Evolutionary conservation across 2,113 vertebrate species (phyloP).

Genomic region (Neotoma lepida): DNA sequence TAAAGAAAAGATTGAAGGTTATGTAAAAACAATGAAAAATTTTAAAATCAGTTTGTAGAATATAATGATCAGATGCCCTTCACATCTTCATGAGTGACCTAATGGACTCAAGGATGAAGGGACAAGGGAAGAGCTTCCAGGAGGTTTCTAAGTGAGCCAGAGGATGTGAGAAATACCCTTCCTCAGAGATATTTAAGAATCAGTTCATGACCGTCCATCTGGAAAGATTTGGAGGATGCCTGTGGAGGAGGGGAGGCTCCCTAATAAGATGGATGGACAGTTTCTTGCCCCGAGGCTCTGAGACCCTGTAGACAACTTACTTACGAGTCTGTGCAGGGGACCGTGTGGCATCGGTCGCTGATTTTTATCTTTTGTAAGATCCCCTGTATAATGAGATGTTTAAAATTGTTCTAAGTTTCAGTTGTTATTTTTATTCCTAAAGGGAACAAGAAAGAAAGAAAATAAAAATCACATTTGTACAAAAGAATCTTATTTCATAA

Average conservation of each 20-base stretch:
- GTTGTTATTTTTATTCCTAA: slow-evolving; percentile 81
- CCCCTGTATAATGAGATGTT: slow-evolving; percentile 78
- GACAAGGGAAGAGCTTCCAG: slow-evolving; percentile 37
- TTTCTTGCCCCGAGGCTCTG: slow-evolving; percentile 61
- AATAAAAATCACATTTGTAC: slow-evolving; percentile 80
- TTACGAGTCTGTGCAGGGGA: slow-evolving; percentile 53
- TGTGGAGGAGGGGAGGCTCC: background rate
- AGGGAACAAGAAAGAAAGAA: slow-evolving; percentile 79
- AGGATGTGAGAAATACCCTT: slow-evolving; percentile 58
- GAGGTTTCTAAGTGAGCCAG: slow-evolving; percentile 57
- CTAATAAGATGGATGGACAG: slow-evolving; percentile 38
- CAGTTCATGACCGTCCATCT: slow-evolving; percentile 58
- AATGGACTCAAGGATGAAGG: background rate
- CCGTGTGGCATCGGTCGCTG: slow-evolving; percentile 49
- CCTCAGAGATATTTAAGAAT: slow-evolving; percentile 62
- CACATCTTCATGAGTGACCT: background rate
- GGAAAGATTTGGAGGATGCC: slow-evolving; percentile 61
- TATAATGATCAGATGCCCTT: background rate
- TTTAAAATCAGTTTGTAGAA: background rate
- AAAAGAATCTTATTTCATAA: slow-evolving; percentile 80
- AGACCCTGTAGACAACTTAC: slow-evolving; percentile 57
- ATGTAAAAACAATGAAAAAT: slow-evolving; percentile 2
- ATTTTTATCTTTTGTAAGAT: slow-evolving; percentile 77
- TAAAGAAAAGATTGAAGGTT: background rate
- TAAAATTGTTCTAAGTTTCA: slow-evolving; percentile 81